Evolutionary conservation across 2,888 invertebrate genomes (phyloP), one percentile per base, ranked within the genome.

Genomic region (Hyles lineata): DNA sequence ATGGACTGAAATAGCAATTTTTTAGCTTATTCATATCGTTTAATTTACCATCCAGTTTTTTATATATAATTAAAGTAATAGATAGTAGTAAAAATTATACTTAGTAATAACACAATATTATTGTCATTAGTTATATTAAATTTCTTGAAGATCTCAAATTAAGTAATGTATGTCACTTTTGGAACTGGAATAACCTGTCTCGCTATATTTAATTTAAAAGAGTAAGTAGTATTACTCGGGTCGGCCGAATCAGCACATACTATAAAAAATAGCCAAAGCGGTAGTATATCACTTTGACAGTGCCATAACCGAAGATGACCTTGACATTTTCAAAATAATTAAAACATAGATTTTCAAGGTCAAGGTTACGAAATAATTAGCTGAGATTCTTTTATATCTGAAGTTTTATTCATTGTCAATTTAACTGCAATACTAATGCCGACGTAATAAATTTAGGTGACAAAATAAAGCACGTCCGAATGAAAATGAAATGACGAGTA

Each of bases 401-500:
- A 11, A 25, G 25, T 59, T 15, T 60, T 60, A 15, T 17, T 23
- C 2, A 15, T 25, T 15, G 9, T 21, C 7, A 25, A 11, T 25
- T 7, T 19, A 25, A 29, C 19, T 7, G 17, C 15, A 19, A 19
- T 61, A 29, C 6, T 15, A 61, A 29, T 25, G 9, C 25, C 21
- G 11, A 15, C 61, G 19, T 19, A 32, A 19, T 61, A 29, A 61
- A 61, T 43, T 15, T 63, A 63, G 43, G 43, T 72, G 21, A 35
- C 19, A 62, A 80, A 80, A 79, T 81, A 80, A 78, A 80, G 80
- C 82, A 85, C 84, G 87, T 89, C 80, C 81, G 81, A 89, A 87
- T 85, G 87, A 90, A 90, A 92, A 90, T 83, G 86, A 88, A 90
- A 91, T 90, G 88, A 88, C 86, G 75, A 79, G 82, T 83, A 85